Base-by-base conservation (phyloP, 2,888 invertebrate species). In the Drosophila percnosoma region DNA sequence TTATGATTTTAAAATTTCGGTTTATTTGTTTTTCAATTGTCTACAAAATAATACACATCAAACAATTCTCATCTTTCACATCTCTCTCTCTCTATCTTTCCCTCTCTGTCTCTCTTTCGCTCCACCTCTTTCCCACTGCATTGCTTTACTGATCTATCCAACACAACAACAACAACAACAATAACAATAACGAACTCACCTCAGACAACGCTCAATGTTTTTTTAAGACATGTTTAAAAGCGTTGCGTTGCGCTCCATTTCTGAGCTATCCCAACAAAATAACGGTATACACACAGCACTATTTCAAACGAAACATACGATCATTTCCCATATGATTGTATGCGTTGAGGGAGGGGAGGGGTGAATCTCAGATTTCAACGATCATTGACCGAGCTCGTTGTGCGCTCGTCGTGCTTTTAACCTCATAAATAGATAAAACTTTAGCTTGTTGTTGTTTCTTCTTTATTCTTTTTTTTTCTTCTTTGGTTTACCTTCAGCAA, bases 191-290 rank as follows among this genome's bases (percentile, higher is more conserved):
- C 54, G 27, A 53, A 48, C 33, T 42, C 59, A 42, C 34, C 40
- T 36, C 51, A 40, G 21, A 21, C 29, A 15, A n/a, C 49, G 34
- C 38, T 48, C 21, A 11, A 51, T 33, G 7, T 40, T n/a, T 31
- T n/a, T 63, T 53, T 45, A 54, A 78, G 65, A 87, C 79, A 62
- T 66, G 89, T 79, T 87, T 87, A 7, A 55, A 73, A 54, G 27
- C n/a, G n/a, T 29, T 63, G 58, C 62, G 78, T 63, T 68, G 69
- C 69, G 78, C 78, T 80, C 73, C 67, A 71, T 82, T 90, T 82
- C 82, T 66, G 88, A 87, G 83, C 88, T 89, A 90, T 89, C 90
- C 90, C 89, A 89, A 89, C 89, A 89, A 85, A 62, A 71, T 89
- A 89, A 90, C 90, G 90, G 88, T 78, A 75, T n/a, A 61, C 27